Base-by-base conservation (phyloP, 2,888 invertebrate species). In the Scaptomyza reducta region DNA sequence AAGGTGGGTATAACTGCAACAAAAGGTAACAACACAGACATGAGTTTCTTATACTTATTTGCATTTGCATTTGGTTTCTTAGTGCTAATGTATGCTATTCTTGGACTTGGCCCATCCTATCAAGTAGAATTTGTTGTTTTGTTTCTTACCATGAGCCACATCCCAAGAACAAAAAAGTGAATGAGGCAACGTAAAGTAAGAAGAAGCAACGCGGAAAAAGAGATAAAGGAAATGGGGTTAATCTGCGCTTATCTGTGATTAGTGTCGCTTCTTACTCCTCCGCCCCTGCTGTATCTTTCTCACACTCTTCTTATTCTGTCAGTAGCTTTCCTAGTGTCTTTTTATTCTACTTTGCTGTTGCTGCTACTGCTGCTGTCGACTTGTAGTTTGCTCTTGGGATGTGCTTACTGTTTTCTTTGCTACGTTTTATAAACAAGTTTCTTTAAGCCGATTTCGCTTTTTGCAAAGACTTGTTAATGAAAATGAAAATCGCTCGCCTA, bases 1-100 rank as follows among this genome's bases (percentile, higher is more conserved):
- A 95, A 92, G 79, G 94, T 94, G 74, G 96, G 96, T 70, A 95
- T 93, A 93, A 95, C 96, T 90, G 79, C 73, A 74, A 89, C 29
- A 64, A 42, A 42, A 63, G 44, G 69, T 16, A 77, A 38, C 46
- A 66, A 59, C 5, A 64, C 16, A 57, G 29, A 44, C 47, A 58
- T 58, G 50, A 40, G 38, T 47, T 27, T 27, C 29, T 46, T 44
- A 1, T 40, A 40, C 14, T 16, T 11, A 50, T 50, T 11, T 35
- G 42, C 51, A 56, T 61, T 38, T 47, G 40, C 60, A 49, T 42
- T 45, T 75, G 44, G 65, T 51, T 60, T 69, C 45, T 53, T 70
- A 5, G 64, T 77, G 35, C 6, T n/a, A n/a, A 11, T n/a, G 33
- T 47, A 33, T 50, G 13, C 41, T 49, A 35, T 41, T 63, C 42